phyloP scores from a whole-genome alignment of 2,888 invertebrate species.

The Strigamia crassipes region DNA sequence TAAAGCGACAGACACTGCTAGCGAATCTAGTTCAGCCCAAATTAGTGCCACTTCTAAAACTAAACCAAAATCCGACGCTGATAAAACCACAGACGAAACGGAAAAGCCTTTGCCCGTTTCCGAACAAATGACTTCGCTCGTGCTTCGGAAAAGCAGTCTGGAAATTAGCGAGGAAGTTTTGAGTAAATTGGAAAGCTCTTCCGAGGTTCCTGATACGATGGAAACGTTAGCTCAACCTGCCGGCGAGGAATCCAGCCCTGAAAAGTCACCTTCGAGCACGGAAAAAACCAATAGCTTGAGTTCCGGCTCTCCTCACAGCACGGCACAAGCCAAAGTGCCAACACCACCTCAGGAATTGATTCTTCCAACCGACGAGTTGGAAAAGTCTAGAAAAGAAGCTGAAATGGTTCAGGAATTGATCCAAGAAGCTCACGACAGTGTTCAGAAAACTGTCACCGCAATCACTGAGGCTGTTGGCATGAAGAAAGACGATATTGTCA shows the following conservation, averaged over 20 bases:
- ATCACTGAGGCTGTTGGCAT: conserved; percentile 19
- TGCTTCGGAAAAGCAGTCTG: neutral
- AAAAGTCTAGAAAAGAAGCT: neutral
- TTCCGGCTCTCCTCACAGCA: neutral
- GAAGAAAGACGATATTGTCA: conserved; percentile 1
- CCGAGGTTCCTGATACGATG: neutral
- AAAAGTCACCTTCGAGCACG: neutral
- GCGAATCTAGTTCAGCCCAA: neutral
- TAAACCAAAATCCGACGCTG: neutral
- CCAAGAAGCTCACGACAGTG: conserved; percentile 6
- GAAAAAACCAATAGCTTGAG: neutral
- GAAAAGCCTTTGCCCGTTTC: conserved; percentile 11
- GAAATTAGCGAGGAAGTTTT: neutral
- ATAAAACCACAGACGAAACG: neutral
- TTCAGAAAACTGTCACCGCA: conserved; percentile 28
- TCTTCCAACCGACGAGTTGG: neutral
- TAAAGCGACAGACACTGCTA: neutral
- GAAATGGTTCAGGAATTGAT: conserved; percentile 42
- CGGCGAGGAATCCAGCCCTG: neutral
- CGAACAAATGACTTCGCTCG: conserved; percentile 21
- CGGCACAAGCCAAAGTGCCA: neutral
- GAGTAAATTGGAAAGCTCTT: neutral
- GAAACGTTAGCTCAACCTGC: neutral
- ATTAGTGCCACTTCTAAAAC: neutral
- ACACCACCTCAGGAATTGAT: neutral